Conservation (phyloP, 2,888 invertebrate genomes). For the Neoitamus cyanurus region DNA sequence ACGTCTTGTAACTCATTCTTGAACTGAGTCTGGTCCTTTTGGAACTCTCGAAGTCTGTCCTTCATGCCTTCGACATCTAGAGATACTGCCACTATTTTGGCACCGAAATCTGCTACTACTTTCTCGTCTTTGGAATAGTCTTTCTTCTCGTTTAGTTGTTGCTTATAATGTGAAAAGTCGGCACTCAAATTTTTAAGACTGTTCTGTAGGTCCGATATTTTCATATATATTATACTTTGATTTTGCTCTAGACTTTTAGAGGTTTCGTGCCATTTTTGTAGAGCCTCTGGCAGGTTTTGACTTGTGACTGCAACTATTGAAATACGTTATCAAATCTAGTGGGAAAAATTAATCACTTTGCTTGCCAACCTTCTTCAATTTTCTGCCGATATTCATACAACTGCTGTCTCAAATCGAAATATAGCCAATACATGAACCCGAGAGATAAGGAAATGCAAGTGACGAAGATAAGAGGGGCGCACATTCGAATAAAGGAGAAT, state of each 20-base stretch:
- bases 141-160: constrained; percentile 55
- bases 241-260: constrained; percentile 76
- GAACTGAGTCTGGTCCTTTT: constrained; percentile 58
- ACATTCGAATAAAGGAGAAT: constrained; percentile 60
- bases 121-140: constrained; percentile 63
- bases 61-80: constrained; percentile 62
- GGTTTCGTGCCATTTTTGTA: constrained; percentile 78
- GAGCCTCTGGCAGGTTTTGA: constrained; percentile 75
- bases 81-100: constrained; percentile 63
- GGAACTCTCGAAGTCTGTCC: constrained; percentile 60
- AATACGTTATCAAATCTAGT: constrained; percentile 20
- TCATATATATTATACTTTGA: constrained; percentile 71
- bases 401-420: constrained; percentile 65
- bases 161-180: constrained; percentile 64
- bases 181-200: constrained; percentile 69
- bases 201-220: constrained; percentile 70
- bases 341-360: background rate
- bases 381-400: constrained; percentile 63
- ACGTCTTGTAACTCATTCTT: constrained; percentile 57
- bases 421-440: constrained; percentile 63
- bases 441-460: constrained; percentile 60
- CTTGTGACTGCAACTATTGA: constrained; percentile 74
- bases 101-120: constrained; percentile 63
- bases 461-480: constrained; percentile 61
- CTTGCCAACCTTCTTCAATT: constrained; percentile 63